Conservation (phyloP, 2,888 invertebrate genomes). For the Sycophila texana region DNA sequence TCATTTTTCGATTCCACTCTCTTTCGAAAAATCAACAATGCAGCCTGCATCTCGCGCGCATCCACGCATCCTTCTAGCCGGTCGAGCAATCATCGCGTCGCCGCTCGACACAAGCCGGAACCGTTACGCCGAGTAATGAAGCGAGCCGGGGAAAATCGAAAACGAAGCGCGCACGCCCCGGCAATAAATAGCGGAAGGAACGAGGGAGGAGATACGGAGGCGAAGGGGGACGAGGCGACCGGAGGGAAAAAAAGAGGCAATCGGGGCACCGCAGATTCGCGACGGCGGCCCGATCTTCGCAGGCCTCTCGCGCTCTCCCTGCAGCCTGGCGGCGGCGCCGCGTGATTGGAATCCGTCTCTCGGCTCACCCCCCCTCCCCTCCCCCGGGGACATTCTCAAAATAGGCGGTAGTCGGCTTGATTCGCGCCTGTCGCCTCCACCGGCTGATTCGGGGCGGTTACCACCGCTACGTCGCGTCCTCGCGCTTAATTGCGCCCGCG, state of each 20-base stretch:
- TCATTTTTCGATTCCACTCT: no score
- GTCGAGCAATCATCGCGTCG: no score
- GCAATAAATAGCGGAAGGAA: not conserved
- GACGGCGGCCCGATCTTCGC: not conserved
- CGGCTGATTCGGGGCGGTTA: conserved; percentile 15
- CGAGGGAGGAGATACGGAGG: not conserved
- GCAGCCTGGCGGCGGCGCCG: not conserved
- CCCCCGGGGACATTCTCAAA: conserved; percentile 29
- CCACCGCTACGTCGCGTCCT: conserved; percentile 1
- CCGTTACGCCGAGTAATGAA: no score
- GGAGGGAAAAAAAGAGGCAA: not conserved
- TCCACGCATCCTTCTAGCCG: no score
- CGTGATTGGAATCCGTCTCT: conserved; percentile 26
- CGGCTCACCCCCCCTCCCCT: conserved; percentile 4
- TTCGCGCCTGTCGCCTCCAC: conserved; percentile 8
- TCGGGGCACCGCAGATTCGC: not conserved
- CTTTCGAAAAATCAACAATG: no score
- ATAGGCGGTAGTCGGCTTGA: conserved; percentile 9
- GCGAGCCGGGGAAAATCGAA: not conserved
- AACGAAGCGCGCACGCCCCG: conserved; percentile 7
- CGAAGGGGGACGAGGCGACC: no score
- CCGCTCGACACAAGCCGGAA: no score
- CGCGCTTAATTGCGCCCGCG: conserved; percentile 13
- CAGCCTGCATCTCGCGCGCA: no score
- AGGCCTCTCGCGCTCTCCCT: not conserved